Evolutionary conservation across 2,113 vertebrate species (phyloP).

Genomic region (Anguilla rostrata): DNA sequence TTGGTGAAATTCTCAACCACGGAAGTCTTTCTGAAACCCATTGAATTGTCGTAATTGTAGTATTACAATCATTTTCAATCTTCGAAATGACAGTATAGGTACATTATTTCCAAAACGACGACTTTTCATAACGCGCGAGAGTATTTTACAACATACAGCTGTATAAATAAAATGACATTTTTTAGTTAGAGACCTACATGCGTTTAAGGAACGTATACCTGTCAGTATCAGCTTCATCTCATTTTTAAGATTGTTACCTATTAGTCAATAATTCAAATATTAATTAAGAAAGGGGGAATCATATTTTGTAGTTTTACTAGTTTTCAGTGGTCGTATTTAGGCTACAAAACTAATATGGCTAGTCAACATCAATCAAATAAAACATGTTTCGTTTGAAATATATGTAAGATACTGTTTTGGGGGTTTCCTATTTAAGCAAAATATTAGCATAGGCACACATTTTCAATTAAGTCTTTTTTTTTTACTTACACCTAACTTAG

Average conservation of each 20-base stretch:
- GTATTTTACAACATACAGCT: too few species aligned
- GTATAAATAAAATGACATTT: too few species aligned
- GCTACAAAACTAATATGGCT: too few species aligned
- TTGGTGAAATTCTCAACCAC: conserved; percentile 13
- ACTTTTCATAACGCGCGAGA: too few species aligned
- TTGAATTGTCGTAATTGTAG: conserved; percentile 10
- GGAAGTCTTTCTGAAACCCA: neutral
- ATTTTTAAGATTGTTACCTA: neutral
- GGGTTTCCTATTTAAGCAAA: neutral
- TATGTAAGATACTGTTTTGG: too few species aligned
- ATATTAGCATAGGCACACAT: neutral
- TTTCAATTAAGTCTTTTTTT: neutral
- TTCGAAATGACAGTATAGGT: neutral
- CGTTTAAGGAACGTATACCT: neutral
- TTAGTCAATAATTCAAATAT: neutral
- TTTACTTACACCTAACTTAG: neutral
- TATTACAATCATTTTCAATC: neutral
- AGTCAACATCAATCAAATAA: too few species aligned
- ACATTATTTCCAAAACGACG: too few species aligned
- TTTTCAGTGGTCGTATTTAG: too few species aligned
- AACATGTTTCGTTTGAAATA: too few species aligned
- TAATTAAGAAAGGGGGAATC: neutral
- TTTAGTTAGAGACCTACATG: neutral
- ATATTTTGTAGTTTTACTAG: neutral
- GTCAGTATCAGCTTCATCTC: too few species aligned